Conservation (phyloP, 2,888 invertebrate genomes). For the Lordiphosa fenestrarum region DNA sequence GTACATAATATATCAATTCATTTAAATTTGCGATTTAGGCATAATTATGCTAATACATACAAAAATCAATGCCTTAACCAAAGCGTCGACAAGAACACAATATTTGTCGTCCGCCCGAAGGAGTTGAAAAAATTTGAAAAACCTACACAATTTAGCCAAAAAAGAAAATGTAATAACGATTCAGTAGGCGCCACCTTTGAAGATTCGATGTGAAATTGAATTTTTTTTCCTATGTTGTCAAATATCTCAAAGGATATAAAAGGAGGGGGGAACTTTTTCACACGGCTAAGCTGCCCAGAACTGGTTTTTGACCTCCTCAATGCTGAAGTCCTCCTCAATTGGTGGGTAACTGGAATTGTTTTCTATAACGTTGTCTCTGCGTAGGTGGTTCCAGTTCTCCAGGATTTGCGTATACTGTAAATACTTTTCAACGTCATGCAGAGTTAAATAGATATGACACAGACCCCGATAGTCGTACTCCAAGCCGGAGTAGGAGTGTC, state of each 20-base stretch:
- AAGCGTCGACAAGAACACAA: too few relatives aligned
- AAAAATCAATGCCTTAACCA: too few relatives aligned
- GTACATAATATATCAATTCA: not conserved
- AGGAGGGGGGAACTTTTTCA: too few relatives aligned
- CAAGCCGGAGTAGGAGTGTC: constrained; percentile 93
- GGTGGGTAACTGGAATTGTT: constrained; percentile 78
- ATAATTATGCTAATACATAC: too few relatives aligned
- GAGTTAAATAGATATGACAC: constrained; percentile 89
- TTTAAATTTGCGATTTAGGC: not conserved
- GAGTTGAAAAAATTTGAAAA: too few relatives aligned
- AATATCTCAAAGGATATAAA: too few relatives aligned
- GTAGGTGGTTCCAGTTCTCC: constrained; percentile 84
- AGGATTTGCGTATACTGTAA: constrained; percentile 84
- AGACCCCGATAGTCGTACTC: constrained; percentile 97
- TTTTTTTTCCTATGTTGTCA: too few relatives aligned
- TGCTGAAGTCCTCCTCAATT: constrained; percentile 70
- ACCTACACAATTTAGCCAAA: too few relatives aligned
- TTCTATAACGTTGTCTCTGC: constrained; percentile 80
- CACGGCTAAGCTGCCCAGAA: constrained; percentile 37
- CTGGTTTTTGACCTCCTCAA: constrained; percentile 76
- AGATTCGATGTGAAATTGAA: too few relatives aligned
- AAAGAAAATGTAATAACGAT: too few relatives aligned
- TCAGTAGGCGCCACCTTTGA: too few relatives aligned
- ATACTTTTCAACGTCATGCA: constrained; percentile 84
- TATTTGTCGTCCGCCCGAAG: too few relatives aligned